These are phyloP conservation scores for Ophioninae sp. DNA, from an alignment of 2,888 invertebrate species.

Conservation along the genomic window DNA sequence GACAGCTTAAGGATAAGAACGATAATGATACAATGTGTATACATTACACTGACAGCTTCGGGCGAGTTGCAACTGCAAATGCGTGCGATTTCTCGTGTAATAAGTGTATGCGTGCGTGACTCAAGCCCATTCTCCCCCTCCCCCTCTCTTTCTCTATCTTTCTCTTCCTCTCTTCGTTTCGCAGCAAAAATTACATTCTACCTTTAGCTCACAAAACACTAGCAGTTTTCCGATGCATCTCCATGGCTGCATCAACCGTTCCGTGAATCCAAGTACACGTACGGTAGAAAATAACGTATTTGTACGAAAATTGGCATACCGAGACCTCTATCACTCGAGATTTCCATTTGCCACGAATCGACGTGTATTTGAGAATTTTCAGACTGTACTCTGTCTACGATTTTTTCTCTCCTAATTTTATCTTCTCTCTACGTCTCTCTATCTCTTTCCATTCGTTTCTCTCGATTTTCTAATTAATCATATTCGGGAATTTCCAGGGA, in stretches of 20 bases:
- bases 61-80: conserved; percentile 10
- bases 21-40: conserved; percentile 35
- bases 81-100: conserved; percentile 50
- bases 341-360: conserved; percentile 45
- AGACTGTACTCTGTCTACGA: conserved; percentile 3
- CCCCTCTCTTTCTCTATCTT: conserved; percentile 12
- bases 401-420: background rate
- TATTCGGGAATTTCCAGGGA: conserved; percentile 24
- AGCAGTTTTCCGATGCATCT: conserved; percentile 45
- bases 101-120: conserved; percentile 44
- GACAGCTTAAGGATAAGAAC: conserved; percentile 40
- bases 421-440: background rate
- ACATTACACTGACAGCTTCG: conserved; percentile 12
- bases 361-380: conserved; percentile 23
- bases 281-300: conserved; percentile 4
- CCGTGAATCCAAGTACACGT: background rate
- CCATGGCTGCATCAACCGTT: conserved; percentile 1
- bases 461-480: background rate
- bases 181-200: conserved; percentile 32
- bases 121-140: conserved; percentile 3
- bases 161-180: conserved; percentile 17
- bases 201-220: conserved; percentile 24
- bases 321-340: conserved; percentile 43
- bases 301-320: conserved; percentile 24
- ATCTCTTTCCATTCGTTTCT: background rate